These are phyloP conservation scores for Campoplex capitator DNA, from an alignment of 2,888 invertebrate species.

Conservation along the genomic window DNA sequence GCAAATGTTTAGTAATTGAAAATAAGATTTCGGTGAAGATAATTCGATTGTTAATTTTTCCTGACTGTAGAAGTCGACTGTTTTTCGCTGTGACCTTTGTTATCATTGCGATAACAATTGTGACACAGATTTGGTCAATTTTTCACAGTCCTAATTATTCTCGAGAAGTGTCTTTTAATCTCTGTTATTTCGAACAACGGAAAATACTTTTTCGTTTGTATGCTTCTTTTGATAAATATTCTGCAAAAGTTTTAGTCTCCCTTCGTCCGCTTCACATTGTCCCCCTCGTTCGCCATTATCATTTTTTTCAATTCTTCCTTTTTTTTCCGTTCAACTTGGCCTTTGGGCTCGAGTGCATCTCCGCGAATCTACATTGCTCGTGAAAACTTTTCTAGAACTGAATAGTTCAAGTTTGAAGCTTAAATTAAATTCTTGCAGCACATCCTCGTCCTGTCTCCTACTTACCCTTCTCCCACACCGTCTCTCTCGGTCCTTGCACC, in stretches of 20 bases:
- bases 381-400: constrained; percentile 52
- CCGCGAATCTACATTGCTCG: constrained; percentile 45
- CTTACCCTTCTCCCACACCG: background rate
- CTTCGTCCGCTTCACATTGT: constrained; percentile 26
- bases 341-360: constrained; percentile 56
- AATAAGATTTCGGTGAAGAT: background rate
- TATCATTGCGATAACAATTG: background rate
- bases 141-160: background rate
- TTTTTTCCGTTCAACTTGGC: constrained; percentile 36
- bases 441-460: constrained; percentile 17
- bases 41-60: background rate
- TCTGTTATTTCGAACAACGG: background rate
- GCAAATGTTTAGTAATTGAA: background rate
- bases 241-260: constrained; percentile 33
- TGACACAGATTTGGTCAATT: background rate
- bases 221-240: constrained; percentile 45
- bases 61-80: background rate
- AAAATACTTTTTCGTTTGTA: background rate
- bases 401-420: constrained; percentile 59
- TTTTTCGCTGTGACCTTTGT: background rate
- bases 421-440: constrained; percentile 59
- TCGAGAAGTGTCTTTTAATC: background rate
- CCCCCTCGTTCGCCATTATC: constrained; percentile 8
- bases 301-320: constrained; percentile 25
- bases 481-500: background rate